Percentiles rank a stretch among this genome's conserved stretches.
Evolutionary conservation across 1,140 invertebrate genomes (phyloP).

Genomic region (Brachionus rubens): DNA sequence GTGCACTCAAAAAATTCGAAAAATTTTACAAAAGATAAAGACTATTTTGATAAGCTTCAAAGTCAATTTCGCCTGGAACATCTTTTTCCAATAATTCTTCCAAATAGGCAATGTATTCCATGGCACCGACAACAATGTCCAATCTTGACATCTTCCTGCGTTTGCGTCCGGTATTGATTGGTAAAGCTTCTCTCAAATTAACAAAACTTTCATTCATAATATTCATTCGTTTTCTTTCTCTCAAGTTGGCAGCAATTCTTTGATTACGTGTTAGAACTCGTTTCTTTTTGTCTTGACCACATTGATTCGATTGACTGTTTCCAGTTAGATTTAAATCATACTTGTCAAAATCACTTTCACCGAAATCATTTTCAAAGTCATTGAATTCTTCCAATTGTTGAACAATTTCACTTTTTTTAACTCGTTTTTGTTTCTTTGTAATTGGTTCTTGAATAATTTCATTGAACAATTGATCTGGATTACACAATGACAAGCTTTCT

Average conservation of each 20-base stretch:
- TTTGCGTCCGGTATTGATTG: slow-evolving; percentile 36
- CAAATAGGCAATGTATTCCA: slow-evolving; percentile 45
- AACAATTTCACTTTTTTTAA: neutral
- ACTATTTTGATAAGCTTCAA: slow-evolving; percentile 44
- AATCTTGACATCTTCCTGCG: slow-evolving; percentile 38
- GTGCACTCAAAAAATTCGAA: neutral
- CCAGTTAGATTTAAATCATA: neutral
- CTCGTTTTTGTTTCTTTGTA: neutral
- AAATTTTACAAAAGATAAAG: slow-evolving; percentile 31
- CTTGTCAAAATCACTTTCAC: slow-evolving; percentile 17
- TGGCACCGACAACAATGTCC: slow-evolving; percentile 42
- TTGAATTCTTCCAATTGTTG: neutral
- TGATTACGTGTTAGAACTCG: slow-evolving; percentile 20
- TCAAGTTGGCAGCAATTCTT: slow-evolving; percentile 41
- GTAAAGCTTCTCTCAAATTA: slow-evolving; percentile 23
- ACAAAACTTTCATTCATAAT: slow-evolving; percentile 42
- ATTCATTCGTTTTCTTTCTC: slow-evolving; percentile 42
- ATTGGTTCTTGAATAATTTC: slow-evolving; percentile 3
- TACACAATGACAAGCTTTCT: neutral
- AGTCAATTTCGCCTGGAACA: slow-evolving; percentile 23
- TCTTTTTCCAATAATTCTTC: slow-evolving; percentile 32
- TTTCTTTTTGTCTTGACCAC: slow-evolving; percentile 13
- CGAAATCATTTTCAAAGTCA: neutral
- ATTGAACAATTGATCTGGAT: neutral
- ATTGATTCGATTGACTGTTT: neutral